Evolutionary conservation across 2,888 invertebrate species (phyloP), one percentile per base, ranked within the genome.

Genomic region (Drosophila mimetica): DNA sequence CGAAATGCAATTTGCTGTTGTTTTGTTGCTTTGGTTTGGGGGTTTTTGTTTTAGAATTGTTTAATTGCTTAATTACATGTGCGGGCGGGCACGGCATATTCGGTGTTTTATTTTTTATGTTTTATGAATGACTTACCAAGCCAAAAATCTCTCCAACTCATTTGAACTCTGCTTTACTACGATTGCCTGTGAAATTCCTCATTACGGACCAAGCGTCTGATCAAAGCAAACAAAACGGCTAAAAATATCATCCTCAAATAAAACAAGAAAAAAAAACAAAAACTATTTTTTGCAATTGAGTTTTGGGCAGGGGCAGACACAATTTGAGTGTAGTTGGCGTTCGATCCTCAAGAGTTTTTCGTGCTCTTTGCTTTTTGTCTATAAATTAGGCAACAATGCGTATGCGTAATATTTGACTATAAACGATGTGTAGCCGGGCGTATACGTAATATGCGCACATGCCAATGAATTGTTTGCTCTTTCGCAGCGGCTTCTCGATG

Each of bases 341-440:
- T 50, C 57, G 37, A 50, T 42, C 61, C 59, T 65, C 37, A 34
- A 44, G 44, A 37, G 51, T 41, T 42, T 47, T 53, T 59, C 41
- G 50, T 59, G 44, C 61, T 61, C 42, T 48, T 53, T 59, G 54
- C 51, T 37, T 51, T 54, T 50, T 71, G 41, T 54, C 44, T 71
- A 81, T 73, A 76, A 78, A 73, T 73, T 71, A 60, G 69, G 55
- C 85, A 86, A 77, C 79, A 48, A 44, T 79, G 83, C 88, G 84
- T 85, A 85, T 85, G 78, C 83, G 83, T 83, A 86, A 87, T 85
- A 87, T 87, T 87, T 86, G 70, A 59, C 74, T 74, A 64, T 67
- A 66, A 72, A 59, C 59, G 52, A 61, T 53, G 71, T 72, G 65
- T 69, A 48, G 71, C 77, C 65, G 52, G 50, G 81, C 74, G 78